These are phyloP conservation scores for Charanyca ferruginea DNA, from an alignment of 2,888 invertebrate species.

Conservation along the genomic window DNA sequence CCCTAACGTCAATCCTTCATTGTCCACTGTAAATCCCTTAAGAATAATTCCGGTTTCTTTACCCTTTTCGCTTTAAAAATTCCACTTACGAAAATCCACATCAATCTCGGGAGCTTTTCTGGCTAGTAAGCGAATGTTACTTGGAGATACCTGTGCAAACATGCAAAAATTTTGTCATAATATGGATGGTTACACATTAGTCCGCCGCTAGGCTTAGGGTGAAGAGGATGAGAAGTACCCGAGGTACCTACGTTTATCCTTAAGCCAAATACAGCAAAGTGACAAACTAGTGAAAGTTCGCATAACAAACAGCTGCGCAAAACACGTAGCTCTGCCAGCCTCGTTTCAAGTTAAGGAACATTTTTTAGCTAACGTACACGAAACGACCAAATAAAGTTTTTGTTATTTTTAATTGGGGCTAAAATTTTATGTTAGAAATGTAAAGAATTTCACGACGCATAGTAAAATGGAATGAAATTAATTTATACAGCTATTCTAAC, in stretches of 20 bases:
- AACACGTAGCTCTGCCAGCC: conserved; percentile 14
- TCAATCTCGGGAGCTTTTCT: conserved; percentile 27
- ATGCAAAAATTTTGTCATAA: conserved; percentile 34
- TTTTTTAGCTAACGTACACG: conserved; percentile 35
- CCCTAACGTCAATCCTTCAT: conserved; percentile 2
- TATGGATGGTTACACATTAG: conserved; percentile 42
- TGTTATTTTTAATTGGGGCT: conserved; percentile 53
- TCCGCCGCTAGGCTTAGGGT: conserved; percentile 26
- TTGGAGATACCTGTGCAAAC: conserved; percentile 37
- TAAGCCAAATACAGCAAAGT: conserved; percentile 39
- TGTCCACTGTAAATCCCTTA: conserved; percentile 13
- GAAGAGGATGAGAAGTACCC: conserved; percentile 18
- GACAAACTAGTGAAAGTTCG: conserved; percentile 14
- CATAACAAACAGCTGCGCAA: conserved; percentile 12
- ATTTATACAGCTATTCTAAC: background rate
- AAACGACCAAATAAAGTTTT: conserved; percentile 50
- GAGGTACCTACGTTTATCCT: conserved; percentile 21
- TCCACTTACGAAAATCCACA: conserved; percentile 14
- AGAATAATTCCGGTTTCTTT: conserved; percentile 34
- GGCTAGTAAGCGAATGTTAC: background rate
- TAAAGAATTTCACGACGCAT: conserved; percentile 25
- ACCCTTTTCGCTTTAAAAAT: conserved; percentile 23
- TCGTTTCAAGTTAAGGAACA: conserved; percentile 38
- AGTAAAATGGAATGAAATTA: conserved; percentile 5
- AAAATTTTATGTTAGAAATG: conserved; percentile 37